Base-by-base conservation (phyloP, 2,113 vertebrate species). In the Lynx canadensis region DNA sequence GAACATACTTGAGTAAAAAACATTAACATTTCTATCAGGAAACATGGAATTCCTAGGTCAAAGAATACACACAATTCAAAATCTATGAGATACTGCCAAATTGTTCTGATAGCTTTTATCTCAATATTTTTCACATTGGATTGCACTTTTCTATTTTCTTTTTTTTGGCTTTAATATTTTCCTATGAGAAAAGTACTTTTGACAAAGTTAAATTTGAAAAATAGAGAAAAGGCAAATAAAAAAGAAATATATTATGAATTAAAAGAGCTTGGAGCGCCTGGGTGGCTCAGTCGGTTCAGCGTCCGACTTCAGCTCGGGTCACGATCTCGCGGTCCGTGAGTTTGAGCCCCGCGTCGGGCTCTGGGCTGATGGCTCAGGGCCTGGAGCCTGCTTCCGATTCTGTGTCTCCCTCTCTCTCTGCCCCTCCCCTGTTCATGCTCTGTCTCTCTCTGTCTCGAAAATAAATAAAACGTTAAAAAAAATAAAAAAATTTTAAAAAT, bases 121-220 rank as follows among this genome's bases (percentile, higher is more conserved):
- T 31, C 50, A 76, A 86, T 41, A 19, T n/a, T 73, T 84, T 48
- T 85, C 93, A 14, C 38, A 73, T 19, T 71, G 16, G 21, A 91
- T n/a, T 90, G 25, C 41, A 81, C n/a, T 84, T 96, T 79, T 29
- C 31, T 88, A 48, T 68, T 36, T 63, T 27, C 45, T 52, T 78
- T 92, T 31, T 65, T 65, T 65, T 65, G 57, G 68, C 11, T 87
- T 85, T 52, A 31, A 11, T 52, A 78, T n/a, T 76, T 85, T 71
- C 45, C n/a, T 48, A 36, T 87, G 79, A 95, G 45, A 31, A 76
- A 90, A 94, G 23, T 68, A 74, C 18, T 71, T 23, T 52, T 85
- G 18, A 83, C 16, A 78, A 74, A 76, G 41, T 71, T 93, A 89
- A 69, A 94, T 63, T 63, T 96, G 65, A 81, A 5, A 94, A 89